Percentiles rank a stretch among this genome's conserved stretches.
These are phyloP conservation scores for Hemicordylus capensis DNA, from an alignment of 2,113 vertebrate genomes.

Conservation along the genomic window DNA sequence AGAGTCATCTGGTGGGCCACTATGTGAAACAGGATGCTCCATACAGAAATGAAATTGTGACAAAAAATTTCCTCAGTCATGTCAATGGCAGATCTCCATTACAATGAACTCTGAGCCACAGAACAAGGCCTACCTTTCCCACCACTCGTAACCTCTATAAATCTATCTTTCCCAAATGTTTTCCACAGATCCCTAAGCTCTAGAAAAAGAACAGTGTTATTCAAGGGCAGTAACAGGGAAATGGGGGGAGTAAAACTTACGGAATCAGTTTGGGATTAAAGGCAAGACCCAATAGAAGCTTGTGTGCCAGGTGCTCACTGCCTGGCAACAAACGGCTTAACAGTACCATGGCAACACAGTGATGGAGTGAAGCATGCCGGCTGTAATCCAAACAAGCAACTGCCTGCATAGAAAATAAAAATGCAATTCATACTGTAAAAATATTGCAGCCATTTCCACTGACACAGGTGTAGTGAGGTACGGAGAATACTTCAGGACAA, in stretches of 20 bases:
- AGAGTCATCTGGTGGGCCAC: too few species aligned
- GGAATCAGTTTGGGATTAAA: constrained; percentile 90
- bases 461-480: not conserved
- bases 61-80: not conserved
- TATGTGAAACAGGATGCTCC: too few species aligned
- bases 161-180: not conserved
- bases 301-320: constrained; percentile 86
- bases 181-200: not conserved
- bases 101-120: not conserved
- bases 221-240: not conserved
- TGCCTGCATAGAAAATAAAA: constrained; percentile 77
- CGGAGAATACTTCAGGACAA: not conserved
- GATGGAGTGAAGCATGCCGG: constrained; percentile 80
- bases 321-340: constrained; percentile 89
- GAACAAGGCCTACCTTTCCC: not conserved
- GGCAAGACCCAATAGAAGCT: constrained; percentile 83
- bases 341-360: constrained; percentile 84
- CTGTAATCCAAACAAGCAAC: constrained; percentile 69
- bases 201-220: not conserved
- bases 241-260: constrained; percentile 78
- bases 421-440: constrained; percentile 22
- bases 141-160: not conserved
- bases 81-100: not conserved
- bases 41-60: too few species aligned
- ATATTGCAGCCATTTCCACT: not conserved